These are phyloP conservation scores for Lepidotrigona ventralis DNA, from an alignment of 1,140 invertebrate species.

Conservation along the genomic window DNA sequence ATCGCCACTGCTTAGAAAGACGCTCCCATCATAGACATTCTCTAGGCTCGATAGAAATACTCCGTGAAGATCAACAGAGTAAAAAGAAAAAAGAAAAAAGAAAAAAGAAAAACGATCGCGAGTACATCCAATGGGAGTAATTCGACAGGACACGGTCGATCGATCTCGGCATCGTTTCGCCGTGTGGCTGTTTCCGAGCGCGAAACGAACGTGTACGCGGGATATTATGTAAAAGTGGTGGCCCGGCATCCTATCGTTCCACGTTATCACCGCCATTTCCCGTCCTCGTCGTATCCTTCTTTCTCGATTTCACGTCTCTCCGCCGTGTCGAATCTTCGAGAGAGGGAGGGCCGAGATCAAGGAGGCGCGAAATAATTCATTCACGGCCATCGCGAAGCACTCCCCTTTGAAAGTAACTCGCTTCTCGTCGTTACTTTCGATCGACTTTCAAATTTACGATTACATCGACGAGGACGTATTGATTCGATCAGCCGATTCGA, in stretches of 20 bases:
- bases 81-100: neutral
- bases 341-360: neutral
- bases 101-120: too few relatives aligned
- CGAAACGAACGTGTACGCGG: neutral
- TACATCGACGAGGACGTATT: conserved; percentile 10
- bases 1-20: neutral
- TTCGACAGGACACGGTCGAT: conserved; percentile 32
- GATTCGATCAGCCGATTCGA: neutral
- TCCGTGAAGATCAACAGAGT: neutral
- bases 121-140: neutral
- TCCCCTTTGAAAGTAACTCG: too few relatives aligned
- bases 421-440: conserved; percentile 34
- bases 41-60: neutral
- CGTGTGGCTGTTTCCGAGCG: neutral
- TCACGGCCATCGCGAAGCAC: neutral
- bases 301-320: conserved; percentile 13
- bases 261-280: conserved; percentile 47
- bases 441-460: conserved; percentile 50
- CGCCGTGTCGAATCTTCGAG: neutral
- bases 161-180: conserved; percentile 20
- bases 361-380: conserved; percentile 3
- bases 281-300: conserved; percentile 33
- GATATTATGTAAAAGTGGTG: conserved; percentile 34
- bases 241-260: conserved; percentile 38
- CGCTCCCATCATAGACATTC: neutral